These are phyloP conservation scores for Meles meles DNA, from an alignment of 2,113 vertebrate genomes.

Conservation along the genomic window DNA sequence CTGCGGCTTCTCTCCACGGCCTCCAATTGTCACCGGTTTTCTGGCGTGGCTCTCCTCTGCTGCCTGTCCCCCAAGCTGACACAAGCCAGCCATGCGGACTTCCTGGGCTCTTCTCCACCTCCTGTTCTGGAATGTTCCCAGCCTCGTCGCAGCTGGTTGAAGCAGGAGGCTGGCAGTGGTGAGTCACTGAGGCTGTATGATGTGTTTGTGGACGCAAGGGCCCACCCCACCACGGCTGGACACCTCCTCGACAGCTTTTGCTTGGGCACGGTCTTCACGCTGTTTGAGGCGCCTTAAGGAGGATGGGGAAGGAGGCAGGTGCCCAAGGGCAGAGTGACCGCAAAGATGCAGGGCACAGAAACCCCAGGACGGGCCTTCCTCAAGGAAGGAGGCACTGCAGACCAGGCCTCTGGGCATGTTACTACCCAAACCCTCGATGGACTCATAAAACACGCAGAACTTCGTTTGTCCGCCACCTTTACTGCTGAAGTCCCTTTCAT, in stretches of 20 bases:
- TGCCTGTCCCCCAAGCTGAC: neutral
- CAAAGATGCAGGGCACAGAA: neutral
- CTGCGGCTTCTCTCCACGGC: neutral
- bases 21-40: too few relatives aligned
- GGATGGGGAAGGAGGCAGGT: neutral
- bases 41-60: neutral
- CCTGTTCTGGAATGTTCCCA: neutral
- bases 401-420: neutral
- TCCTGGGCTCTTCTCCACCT: neutral
- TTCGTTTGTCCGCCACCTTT: neutral
- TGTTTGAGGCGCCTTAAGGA: neutral
- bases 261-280: neutral
- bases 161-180: neutral
- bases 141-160: too few relatives aligned
- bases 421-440: neutral
- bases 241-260: neutral
- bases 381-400: too few relatives aligned
- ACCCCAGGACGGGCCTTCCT: neutral
- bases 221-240: too few relatives aligned
- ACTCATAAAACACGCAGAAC: too few relatives aligned
- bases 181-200: neutral
- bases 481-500: too few relatives aligned
- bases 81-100: rapidly evolving
- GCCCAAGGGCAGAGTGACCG: neutral
- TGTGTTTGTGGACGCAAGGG: neutral